Base-by-base conservation (phyloP, 2,113 vertebrate species). In the Myiozetetes cayanensis region DNA sequence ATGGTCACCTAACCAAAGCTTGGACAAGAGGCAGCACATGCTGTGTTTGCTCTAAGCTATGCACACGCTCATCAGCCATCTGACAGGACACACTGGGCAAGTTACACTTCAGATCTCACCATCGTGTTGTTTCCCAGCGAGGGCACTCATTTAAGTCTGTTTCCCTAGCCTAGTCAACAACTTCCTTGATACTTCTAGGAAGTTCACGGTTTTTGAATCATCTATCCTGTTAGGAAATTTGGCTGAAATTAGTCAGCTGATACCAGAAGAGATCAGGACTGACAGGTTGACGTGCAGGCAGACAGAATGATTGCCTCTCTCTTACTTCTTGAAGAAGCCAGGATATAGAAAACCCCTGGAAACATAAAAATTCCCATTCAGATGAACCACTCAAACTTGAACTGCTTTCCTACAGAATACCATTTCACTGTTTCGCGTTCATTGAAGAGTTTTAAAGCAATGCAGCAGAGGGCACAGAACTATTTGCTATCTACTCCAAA, bases 401-500 rank as follows among this genome's bases (percentile, higher is more conserved):
- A 70, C 17, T 16, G 14, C 52, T 44, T 80, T 84, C 61, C 63
- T 82, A 53, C 18, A 65, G 21, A 84, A 93, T 9, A 82, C 23
- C 14, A 12, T 83, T 89, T 81, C 86, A 47, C 21, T 66, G 53
- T 53, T 93, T 93, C 27, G 39, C 21, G 12, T 86, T 85, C 70
- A 55, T 0, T 73, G 63, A 76, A 85, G 62, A 33, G 21, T 68
- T 96, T 87, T 79, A 83, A 89, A 95, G 76, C 75, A 56, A 58
- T 43, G 66, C 70, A 79, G 31, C 33, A 75, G 28, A 79, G 73
- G 56, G n/a, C 67, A 91, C 33, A 63, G 68, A 90, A 92, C 65
- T 89, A 66, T 92, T 80, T 97, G 66, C 92, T 92, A 78, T 92
- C 87, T 94, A 72, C 73, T 90, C 85, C 76, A 95, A 92, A 84